A percentile compares a stretch with the other conserved stretches of the same genome.
Conservation (phyloP, 92 coral and sea anemone genomes). For the Bergia puertoricense region DNA sequence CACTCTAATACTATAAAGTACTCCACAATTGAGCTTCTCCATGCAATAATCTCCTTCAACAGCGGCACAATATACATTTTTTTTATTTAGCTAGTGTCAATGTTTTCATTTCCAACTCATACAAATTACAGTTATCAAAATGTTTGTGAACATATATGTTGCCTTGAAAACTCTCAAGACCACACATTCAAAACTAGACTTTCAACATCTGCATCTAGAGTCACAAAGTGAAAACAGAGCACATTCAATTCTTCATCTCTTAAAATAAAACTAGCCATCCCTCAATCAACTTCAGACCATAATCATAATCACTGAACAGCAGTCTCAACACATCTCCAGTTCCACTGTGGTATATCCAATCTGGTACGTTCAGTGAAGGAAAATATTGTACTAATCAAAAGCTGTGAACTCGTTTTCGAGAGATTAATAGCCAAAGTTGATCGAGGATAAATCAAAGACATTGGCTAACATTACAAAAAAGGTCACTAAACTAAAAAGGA, state of each 20-base stretch:
- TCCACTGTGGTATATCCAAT: too few species aligned
- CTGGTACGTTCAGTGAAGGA: neutral
- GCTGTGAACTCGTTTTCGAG: neutral
- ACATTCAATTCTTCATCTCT: neutral
- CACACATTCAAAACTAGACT: neutral
- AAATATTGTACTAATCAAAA: neutral
- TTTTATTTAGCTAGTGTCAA: neutral
- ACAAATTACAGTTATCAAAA: neutral
- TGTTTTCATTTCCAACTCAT: conserved; percentile 8
- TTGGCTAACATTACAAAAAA: neutral
- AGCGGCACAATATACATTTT: neutral
- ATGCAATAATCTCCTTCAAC: neutral
- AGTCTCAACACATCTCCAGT: too few species aligned
- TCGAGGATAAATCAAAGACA: neutral
- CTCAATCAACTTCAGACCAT: neutral
- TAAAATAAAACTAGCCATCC: neutral
- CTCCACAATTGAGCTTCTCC: too few species aligned
- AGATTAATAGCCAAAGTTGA: neutral
- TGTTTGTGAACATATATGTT: neutral
- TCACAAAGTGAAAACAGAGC: neutral
- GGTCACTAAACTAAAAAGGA: neutral
- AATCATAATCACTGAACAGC: neutral
- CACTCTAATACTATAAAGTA: too few species aligned
- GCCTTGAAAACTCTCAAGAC: neutral
- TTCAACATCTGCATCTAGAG: neutral